Percentiles rank a stretch among this genome's conserved stretches.
These are phyloP conservation scores for Sternotherus odoratus DNA, from an alignment of 2,797 vertebrate species.

Conservation along the genomic window DNA sequence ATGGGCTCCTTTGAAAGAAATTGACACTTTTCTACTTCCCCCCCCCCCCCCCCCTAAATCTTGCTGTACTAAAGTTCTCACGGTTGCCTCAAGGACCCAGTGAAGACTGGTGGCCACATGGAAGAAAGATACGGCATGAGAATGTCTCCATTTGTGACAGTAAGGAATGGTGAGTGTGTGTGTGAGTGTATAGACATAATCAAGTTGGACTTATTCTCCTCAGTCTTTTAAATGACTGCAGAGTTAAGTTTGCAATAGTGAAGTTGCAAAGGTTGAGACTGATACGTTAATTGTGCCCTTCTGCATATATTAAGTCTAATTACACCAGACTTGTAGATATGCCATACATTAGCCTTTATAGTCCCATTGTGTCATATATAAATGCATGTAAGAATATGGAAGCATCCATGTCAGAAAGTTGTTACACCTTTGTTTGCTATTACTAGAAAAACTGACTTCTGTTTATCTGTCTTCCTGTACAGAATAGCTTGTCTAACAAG, in stretches of 20 bases:
- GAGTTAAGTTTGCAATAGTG: not conserved
- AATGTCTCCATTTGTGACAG: not conserved
- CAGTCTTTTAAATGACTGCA: not conserved
- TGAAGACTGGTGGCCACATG: conserved; percentile 47
- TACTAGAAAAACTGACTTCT: not conserved
- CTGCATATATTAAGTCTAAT: not conserved
- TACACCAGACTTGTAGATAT: too few relatives aligned
- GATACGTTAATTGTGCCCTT: not conserved
- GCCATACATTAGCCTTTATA: too few relatives aligned
- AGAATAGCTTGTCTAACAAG: not conserved
- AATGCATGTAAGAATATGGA: too few relatives aligned
- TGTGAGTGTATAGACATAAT: too few relatives aligned
- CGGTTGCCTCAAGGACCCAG: conserved; percentile 35
- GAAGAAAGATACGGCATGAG: conserved; percentile 37
- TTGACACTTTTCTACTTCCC: not conserved
- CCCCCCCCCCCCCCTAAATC: too few relatives aligned
- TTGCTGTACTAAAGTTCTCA: conserved; percentile 66
- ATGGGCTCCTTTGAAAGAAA: not conserved
- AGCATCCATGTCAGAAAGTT: too few relatives aligned
- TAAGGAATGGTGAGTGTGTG: conserved; percentile 30
- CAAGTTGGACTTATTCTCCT: not conserved
- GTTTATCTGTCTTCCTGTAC: not conserved
- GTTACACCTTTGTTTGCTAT: not conserved
- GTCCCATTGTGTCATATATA: too few relatives aligned
- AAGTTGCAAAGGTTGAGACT: not conserved